Conservation (phyloP, 2,888 invertebrate species). For the Drosophila niveifrons region DNA sequence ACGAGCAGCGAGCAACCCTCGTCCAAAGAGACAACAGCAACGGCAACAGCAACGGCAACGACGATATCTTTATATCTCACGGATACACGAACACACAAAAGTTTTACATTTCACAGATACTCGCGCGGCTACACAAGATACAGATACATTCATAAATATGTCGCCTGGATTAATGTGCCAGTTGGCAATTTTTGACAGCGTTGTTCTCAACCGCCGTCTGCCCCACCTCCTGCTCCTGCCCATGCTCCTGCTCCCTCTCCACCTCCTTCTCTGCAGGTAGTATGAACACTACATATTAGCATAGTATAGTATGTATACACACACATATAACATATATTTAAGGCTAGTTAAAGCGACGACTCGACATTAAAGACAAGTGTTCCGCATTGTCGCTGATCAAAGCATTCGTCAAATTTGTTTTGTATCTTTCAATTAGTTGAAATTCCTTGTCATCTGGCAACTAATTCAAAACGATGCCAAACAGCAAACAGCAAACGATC, state of each 20-base stretch:
- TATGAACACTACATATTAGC: background rate
- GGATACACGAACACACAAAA: slow-evolving; percentile 65
- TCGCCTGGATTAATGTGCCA: slow-evolving; percentile 82
- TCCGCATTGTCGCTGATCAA: slow-evolving; percentile 49
- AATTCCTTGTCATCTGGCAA: slow-evolving; percentile 37
- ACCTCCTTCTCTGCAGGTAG: background rate
- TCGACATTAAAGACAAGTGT: slow-evolving; percentile 25
- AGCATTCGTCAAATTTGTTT: slow-evolving; percentile 48
- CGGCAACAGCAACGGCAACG: slow-evolving; percentile 27
- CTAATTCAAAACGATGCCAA: slow-evolving; percentile 51
- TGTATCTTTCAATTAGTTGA: slow-evolving; percentile 54
- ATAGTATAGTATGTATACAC: slow-evolving; percentile 11
- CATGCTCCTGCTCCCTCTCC: background rate
- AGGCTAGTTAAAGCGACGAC: slow-evolving; percentile 3
- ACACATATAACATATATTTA: background rate
- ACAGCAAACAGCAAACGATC: slow-evolving; percentile 37
- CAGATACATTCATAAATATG: slow-evolving; percentile 80
- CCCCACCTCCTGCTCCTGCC: background rate
- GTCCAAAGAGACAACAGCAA: slow-evolving; percentile 51
- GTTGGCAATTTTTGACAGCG: slow-evolving; percentile 82
- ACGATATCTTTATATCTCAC: slow-evolving; percentile 82
- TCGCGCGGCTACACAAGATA: slow-evolving; percentile 36
- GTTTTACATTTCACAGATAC: slow-evolving; percentile 61
- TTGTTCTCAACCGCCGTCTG: slow-evolving; percentile 59
- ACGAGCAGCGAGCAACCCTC: slow-evolving; percentile 72